Percentiles rank a stretch among this genome's conserved stretches.
These are phyloP conservation scores for Brachyptera putata DNA, from an alignment of 2,888 invertebrate species.

Conservation along the genomic window DNA sequence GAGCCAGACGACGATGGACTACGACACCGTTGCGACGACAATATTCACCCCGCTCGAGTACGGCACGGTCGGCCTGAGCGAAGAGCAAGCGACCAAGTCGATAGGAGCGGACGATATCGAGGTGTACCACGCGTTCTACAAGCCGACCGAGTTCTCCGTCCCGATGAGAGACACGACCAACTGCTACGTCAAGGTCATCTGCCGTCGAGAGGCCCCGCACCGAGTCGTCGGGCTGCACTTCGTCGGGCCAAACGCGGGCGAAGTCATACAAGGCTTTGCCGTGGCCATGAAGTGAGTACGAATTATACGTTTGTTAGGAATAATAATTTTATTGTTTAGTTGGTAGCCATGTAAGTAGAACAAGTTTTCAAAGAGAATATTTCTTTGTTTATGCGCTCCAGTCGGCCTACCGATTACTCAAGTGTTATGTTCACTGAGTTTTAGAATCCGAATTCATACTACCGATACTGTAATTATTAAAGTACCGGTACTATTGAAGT, in stretches of 20 bases:
- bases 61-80: conserved; percentile 88
- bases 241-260: conserved; percentile 86
- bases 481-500: too few species aligned
- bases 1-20: conserved; percentile 66
- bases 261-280: conserved; percentile 91
- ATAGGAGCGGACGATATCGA: conserved; percentile 78
- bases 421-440: too few species aligned
- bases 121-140: conserved; percentile 90
- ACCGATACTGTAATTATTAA: too few species aligned
- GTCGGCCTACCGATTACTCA: too few species aligned
- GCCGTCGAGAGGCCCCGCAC: conserved; percentile 61
- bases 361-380: too few species aligned
- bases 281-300: conserved; percentile 82
- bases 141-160: conserved; percentile 93
- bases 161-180: conserved; percentile 80
- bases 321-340: too few species aligned
- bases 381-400: too few species aligned
- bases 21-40: conserved; percentile 86
- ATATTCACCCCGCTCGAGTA: conserved; percentile 96
- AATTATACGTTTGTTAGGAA: too few species aligned
- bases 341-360: too few species aligned
- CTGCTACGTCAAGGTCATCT: conserved; percentile 88
- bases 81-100: conserved; percentile 68
- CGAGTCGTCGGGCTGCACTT: conserved; percentile 85
- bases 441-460: too few species aligned